These are phyloP conservation scores for Euzetes globulus DNA, from an alignment of 2,888 invertebrate species.

Conservation along the genomic window DNA sequence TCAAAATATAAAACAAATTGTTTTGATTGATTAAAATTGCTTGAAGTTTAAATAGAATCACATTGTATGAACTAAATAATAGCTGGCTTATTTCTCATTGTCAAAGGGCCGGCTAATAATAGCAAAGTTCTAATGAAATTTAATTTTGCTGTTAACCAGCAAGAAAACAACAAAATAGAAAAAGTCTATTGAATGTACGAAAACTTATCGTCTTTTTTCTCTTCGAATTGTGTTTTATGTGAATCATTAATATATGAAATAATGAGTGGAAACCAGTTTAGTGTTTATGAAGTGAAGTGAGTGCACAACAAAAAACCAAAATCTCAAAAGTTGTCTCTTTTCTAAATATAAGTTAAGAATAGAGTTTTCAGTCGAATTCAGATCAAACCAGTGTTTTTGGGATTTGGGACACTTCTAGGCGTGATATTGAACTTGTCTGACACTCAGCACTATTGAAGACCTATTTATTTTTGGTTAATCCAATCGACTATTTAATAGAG, in stretches of 20 bases:
- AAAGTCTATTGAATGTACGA: background rate
- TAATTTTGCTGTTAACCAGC: too few species aligned
- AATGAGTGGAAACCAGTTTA: background rate
- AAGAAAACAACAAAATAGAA: too few species aligned
- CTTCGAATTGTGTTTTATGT: background rate
- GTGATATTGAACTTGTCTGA: slow-evolving; percentile 16
- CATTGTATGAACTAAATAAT: too few species aligned
- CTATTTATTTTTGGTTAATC: background rate
- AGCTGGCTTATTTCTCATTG: too few species aligned
- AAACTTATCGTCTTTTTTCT: background rate
- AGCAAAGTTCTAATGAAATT: too few species aligned
- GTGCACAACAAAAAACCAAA: too few species aligned
- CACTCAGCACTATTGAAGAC: background rate
- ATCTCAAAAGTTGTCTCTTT: background rate
- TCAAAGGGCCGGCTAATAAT: too few species aligned
- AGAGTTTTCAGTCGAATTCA: background rate
- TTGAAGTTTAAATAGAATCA: too few species aligned
- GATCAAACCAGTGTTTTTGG: background rate
- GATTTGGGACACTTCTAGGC: slow-evolving; percentile 16
- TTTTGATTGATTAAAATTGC: too few species aligned
- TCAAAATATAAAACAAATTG: too few species aligned
- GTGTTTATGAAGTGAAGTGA: background rate
- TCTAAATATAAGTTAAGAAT: background rate
- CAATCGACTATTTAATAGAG: slow-evolving; percentile 20
- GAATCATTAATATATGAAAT: background rate